These are phyloP conservation scores for Bovichtus diacanthus DNA, from an alignment of 2,797 vertebrate species.

Conservation along the genomic window DNA sequence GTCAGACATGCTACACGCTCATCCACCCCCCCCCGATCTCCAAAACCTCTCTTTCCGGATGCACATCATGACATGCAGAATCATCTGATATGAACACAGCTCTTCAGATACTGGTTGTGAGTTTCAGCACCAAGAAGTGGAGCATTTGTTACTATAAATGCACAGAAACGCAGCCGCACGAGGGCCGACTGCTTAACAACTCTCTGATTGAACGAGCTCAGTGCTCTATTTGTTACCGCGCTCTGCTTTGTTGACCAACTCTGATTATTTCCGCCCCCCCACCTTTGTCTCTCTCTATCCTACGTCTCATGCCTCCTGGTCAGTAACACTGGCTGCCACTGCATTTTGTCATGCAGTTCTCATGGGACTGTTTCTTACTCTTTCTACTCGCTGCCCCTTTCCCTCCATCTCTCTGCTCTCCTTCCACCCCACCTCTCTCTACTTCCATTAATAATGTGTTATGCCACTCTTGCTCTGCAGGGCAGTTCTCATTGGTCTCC, in stretches of 20 bases:
- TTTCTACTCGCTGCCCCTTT: constrained; percentile 12
- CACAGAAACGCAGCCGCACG: constrained; percentile 22
- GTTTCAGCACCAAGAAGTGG: constrained; percentile 3
- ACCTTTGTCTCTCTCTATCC: constrained; percentile 8
- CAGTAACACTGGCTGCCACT: constrained; percentile 21
- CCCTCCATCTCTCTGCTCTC: not conserved
- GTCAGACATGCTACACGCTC: not conserved
- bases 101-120: not conserved
- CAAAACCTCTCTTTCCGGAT: not conserved
- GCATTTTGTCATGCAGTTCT: constrained; percentile 58
- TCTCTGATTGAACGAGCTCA: constrained; percentile 46
- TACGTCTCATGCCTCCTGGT: constrained; percentile 23
- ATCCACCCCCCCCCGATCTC: not conserved
- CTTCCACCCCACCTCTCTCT: constrained; percentile 16
- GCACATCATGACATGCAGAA: not conserved
- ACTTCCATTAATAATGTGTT: constrained; percentile 65
- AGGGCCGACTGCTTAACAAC: constrained; percentile 37
- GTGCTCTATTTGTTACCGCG: constrained; percentile 38
- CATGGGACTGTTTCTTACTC: constrained; percentile 43
- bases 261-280: constrained; percentile 41
- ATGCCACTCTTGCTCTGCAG: constrained; percentile 55
- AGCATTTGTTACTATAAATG: constrained; percentile 48
- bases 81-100: not conserved
- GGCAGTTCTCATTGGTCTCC: constrained; percentile 51
- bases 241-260: constrained; percentile 44